These are phyloP conservation scores for Lates japonicus DNA, from an alignment of 2,797 vertebrate genomes.

Conservation along the genomic window DNA sequence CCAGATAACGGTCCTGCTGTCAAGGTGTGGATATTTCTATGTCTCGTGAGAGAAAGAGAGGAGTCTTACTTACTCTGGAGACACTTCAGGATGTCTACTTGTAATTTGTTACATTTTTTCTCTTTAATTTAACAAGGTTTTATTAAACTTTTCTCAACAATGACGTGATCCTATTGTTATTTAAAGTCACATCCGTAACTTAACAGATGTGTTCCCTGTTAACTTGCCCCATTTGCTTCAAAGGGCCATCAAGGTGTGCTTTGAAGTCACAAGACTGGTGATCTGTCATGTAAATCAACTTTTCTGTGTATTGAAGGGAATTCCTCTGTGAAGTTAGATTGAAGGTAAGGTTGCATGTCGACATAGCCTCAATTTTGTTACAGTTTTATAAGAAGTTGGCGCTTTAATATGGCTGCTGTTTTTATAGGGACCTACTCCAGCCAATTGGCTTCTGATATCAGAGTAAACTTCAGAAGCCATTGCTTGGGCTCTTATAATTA, in stretches of 20 bases:
- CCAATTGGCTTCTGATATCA: background rate
- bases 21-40: conserved; percentile 35
- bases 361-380: background rate
- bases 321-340: background rate
- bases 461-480: conserved; percentile 2
- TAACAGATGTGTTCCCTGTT: conserved; percentile 65
- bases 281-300: conserved; percentile 67
- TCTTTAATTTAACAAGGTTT: background rate
- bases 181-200: conserved; percentile 59
- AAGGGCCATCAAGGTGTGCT: conserved; percentile 34
- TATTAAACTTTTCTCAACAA: conserved; percentile 16
- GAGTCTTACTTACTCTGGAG: background rate
- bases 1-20: conserved; percentile 64
- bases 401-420: background rate
- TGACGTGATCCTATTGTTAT: conserved; percentile 48
- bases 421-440: background rate
- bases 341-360: background rate
- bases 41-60: background rate
- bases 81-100: background rate
- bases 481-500: conserved; percentile 14
- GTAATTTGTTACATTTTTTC: background rate
- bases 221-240: conserved; percentile 66
- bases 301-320: conserved; percentile 22
- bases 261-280: conserved; percentile 48
- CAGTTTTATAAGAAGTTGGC: background rate